Percentiles rank a stretch among this genome's conserved stretches.
Evolutionary conservation across 2,113 vertebrate genomes (phyloP).

Genomic region (Grammatotria lemairii): DNA sequence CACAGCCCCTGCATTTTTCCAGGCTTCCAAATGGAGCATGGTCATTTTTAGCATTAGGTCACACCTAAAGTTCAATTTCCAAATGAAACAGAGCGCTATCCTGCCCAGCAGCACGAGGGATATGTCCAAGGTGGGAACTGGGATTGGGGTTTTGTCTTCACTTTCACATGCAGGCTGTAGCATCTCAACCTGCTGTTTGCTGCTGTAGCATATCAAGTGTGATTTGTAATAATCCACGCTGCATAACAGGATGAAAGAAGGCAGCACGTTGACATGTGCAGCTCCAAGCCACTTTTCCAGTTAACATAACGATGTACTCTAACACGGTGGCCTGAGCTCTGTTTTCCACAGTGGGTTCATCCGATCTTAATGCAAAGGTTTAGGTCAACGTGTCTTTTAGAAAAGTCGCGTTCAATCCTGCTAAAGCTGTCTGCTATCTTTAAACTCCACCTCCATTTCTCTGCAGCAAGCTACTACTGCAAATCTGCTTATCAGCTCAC

Average conservation of each 20-base stretch:
- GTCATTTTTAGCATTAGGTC: background rate
- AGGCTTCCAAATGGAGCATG: background rate
- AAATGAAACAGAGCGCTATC: background rate
- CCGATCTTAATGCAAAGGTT: background rate
- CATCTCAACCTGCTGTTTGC: background rate
- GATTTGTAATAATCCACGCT: background rate
- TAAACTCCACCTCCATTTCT: background rate
- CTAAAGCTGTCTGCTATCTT: slow-evolving; percentile 22
- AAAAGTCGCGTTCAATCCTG: background rate
- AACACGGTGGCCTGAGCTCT: background rate
- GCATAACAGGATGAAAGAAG: background rate
- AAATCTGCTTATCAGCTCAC: slow-evolving; percentile 34
- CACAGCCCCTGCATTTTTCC: background rate
- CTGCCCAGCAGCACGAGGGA: no score
- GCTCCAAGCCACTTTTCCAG: background rate
- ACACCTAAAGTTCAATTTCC: background rate
- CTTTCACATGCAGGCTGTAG: background rate
- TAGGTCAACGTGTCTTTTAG: slow-evolving; percentile 13
- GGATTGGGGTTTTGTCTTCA: background rate
- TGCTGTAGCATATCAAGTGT: background rate
- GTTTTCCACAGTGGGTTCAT: background rate
- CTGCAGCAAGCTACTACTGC: background rate
- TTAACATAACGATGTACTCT: background rate
- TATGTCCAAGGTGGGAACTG: background rate
- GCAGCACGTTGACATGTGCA: background rate